Percentiles rank a stretch among this genome's conserved stretches.
Conservation (phyloP, 2,113 vertebrate genomes). For the Alligator mississippiensis region DNA sequence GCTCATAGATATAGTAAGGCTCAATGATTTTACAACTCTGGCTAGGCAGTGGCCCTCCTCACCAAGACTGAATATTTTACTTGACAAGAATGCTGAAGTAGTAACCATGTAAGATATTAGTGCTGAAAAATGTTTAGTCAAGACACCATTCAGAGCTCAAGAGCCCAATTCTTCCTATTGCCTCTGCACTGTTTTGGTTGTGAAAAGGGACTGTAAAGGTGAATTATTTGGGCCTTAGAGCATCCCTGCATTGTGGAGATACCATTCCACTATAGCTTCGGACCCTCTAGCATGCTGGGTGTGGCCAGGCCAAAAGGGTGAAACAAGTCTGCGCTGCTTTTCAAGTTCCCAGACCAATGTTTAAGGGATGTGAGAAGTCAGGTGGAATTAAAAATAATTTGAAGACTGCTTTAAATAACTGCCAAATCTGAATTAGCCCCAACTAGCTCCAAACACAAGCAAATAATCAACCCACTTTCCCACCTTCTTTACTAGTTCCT, state of each 20-base stretch:
- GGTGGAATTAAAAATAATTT: not conserved
- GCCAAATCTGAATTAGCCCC: not conserved
- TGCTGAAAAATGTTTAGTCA: not conserved
- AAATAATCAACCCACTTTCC: not conserved
- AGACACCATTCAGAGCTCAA: not conserved
- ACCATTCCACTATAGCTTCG: not conserved
- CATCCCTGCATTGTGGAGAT: not conserved
- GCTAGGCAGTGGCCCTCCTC: not conserved
- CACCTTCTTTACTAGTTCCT: not conserved
- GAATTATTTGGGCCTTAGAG: not conserved
- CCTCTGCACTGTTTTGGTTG: not conserved
- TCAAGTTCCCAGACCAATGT: not conserved
- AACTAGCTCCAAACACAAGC: not conserved
- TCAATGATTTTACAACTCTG: not conserved
- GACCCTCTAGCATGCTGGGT: not conserved
- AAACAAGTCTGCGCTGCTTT: not conserved
- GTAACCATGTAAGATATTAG: not conserved
- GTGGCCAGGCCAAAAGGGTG: not conserved
- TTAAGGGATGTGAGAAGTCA: not conserved
- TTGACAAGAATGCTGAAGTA: not conserved
- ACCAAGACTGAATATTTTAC: not conserved
- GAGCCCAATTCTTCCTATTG: not conserved
- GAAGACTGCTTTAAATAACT: not conserved
- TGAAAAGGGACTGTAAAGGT: not conserved
- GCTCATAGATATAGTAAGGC: not conserved